Base-by-base conservation (phyloP, 2,113 vertebrate genomes). In the Centropus unirufus region DNA sequence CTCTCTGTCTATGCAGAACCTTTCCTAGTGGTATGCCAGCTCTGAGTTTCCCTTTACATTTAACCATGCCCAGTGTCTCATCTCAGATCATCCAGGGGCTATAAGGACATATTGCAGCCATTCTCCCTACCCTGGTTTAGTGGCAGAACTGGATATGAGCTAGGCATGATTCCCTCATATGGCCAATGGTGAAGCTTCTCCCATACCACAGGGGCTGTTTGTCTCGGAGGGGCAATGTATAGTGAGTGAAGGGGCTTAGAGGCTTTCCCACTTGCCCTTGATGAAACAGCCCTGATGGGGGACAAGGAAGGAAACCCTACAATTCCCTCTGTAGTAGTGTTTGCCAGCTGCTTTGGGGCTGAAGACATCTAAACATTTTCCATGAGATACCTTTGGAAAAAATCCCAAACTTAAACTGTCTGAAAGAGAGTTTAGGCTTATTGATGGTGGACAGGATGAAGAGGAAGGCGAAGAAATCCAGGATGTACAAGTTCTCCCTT, bases 161-260 rank as follows among this genome's bases (percentile, higher is more conserved):
- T 42, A 40, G n/a, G 32, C 32, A 3, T 1, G 5, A 69, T 16
- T 55, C 11, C 20, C 15, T 46, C 6, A 1, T 0, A 0, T 47
- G 67, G 21, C 49, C 55, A 62, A 4, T 2, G 2, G 27, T 61
- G 58, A 93, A 73, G 34, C 47, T 1, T 1, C 15, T 68, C 14
- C 29, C 24, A 9, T 27, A 15, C 14, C 6, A 1, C 9, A 8
- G 12, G 23, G 8, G 6, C 12, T 87, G 12, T 80, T 75, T 83
- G 30, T 72, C 42, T 87, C 58, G 72, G 40, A 72, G n/a, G 22
- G 27, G n/a, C 52, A 34, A 11, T 54, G 40, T 11, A 32, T 69
- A 9, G 19, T 36, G 34, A 32, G 13, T 74, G 44, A 66, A 57
- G 52, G 40, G n/a, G 52, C 62, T 58, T 72, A 30, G 23, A 54